Evolutionary conservation across 2,797 vertebrate genomes (phyloP).

Genomic region (Xyrichtys novacula): DNA sequence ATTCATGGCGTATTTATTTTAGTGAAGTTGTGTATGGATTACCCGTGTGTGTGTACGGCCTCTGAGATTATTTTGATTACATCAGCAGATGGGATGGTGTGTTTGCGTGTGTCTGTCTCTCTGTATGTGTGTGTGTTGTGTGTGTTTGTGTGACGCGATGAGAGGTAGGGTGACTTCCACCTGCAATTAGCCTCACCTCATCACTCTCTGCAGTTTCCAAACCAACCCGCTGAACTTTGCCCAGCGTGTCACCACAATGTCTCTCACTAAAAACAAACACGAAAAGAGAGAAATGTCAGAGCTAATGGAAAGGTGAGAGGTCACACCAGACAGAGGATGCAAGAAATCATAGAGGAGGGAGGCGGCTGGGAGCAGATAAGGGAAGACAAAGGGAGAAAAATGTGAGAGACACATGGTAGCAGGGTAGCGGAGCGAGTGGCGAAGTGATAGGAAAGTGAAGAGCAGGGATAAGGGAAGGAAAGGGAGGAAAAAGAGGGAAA

Average conservation of each 20-base stretch:
- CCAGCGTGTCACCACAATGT: constrained; percentile 45
- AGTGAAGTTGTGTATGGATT: constrained; percentile 5
- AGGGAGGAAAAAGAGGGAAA: constrained; percentile 57
- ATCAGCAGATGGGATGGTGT: constrained; percentile 58
- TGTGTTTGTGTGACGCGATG: constrained; percentile 20
- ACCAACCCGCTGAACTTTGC: constrained; percentile 50
- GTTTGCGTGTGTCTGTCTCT: not conserved
- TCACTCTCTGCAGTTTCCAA: constrained; percentile 42
- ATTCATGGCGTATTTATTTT: not conserved
- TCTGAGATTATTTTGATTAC: constrained; percentile 66
- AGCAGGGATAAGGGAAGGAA: constrained; percentile 47
- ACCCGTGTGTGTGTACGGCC: constrained; percentile 30
- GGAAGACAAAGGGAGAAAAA: constrained; percentile 28
- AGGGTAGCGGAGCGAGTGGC: constrained; percentile 43
- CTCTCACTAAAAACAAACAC: constrained; percentile 46
- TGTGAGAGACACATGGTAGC: constrained; percentile 42
- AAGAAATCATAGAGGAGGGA: constrained; percentile 52
- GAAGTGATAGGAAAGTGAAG: constrained; percentile 68
- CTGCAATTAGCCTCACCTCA: constrained; percentile 60
- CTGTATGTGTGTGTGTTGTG: not conserved
- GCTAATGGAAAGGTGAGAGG: constrained; percentile 47
- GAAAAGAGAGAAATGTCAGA: constrained; percentile 23
- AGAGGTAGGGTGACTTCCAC: constrained; percentile 55
- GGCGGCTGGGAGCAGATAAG: constrained; percentile 61
- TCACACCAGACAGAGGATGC: constrained; percentile 44